Conservation (phyloP, 2,888 invertebrate species). For the Cantharis rustica region DNA sequence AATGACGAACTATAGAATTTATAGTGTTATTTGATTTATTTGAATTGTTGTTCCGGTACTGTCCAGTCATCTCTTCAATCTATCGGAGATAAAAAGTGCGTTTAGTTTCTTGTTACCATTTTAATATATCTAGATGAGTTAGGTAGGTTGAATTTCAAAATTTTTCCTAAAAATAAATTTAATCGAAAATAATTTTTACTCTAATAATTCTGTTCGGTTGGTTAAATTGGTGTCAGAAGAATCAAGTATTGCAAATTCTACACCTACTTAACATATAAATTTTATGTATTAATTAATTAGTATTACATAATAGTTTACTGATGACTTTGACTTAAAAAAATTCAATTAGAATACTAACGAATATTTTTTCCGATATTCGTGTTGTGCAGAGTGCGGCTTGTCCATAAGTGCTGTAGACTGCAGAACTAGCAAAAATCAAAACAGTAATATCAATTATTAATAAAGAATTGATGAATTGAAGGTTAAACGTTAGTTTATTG, state of each 20-base stretch:
- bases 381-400: no score
- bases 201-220: not conserved
- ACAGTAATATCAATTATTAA: no score
- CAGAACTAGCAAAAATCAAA: no score
- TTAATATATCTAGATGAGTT: not conserved
- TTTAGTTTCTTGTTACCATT: no score
- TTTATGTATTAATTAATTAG: not conserved
- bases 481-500: no score
- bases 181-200: not conserved
- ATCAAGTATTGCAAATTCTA: not conserved
- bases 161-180: not conserved
- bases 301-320: not conserved
- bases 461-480: no score
- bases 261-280: not conserved
- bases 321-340: not conserved
- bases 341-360: not conserved
- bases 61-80: no score
- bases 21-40: no score
- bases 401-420: no score
- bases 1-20: no score
- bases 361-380: not conserved
- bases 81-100: no score
- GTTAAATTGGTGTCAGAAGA: not conserved
- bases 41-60: no score
- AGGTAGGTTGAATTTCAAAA: not conserved